phyloP scores from a whole-genome alignment of 2,888 invertebrate species.

The Scrobipalpa atriplicella region DNA sequence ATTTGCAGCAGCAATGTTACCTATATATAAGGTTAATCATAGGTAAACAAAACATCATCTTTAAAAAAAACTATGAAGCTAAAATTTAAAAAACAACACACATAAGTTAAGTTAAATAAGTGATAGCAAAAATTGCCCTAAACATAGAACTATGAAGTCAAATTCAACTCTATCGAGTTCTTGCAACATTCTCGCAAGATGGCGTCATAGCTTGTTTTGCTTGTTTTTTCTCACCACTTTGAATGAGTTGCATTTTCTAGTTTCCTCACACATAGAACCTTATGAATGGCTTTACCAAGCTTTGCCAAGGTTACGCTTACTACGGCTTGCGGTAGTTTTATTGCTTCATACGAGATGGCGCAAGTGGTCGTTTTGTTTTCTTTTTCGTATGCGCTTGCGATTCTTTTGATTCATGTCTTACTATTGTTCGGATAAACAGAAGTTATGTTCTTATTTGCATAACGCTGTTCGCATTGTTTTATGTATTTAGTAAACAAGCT shows the following conservation, averaged over 20 bases:
- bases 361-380: background rate
- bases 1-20: too few relatives aligned
- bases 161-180: too few relatives aligned
- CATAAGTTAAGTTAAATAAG: too few relatives aligned
- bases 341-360: constrained; percentile 27
- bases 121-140: too few relatives aligned
- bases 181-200: background rate
- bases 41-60: too few relatives aligned
- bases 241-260: background rate
- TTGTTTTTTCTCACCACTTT: background rate
- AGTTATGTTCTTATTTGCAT: background rate
- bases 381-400: background rate
- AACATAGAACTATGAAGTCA: too few relatives aligned
- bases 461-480: background rate
- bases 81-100: too few relatives aligned
- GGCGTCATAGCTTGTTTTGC: background rate
- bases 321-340: constrained; percentile 13
- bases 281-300: background rate
- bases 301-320: constrained; percentile 9
- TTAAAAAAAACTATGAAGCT: too few relatives aligned
- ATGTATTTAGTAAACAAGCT: background rate
- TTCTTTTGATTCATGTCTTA: background rate
- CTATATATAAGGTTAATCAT: too few relatives aligned
- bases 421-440: background rate
- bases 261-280: background rate